A percentile compares a stretch with the other conserved stretches of the same genome.
Conservation (phyloP, 2,888 invertebrate genomes). For the Dorcus parallelipipedus region DNA sequence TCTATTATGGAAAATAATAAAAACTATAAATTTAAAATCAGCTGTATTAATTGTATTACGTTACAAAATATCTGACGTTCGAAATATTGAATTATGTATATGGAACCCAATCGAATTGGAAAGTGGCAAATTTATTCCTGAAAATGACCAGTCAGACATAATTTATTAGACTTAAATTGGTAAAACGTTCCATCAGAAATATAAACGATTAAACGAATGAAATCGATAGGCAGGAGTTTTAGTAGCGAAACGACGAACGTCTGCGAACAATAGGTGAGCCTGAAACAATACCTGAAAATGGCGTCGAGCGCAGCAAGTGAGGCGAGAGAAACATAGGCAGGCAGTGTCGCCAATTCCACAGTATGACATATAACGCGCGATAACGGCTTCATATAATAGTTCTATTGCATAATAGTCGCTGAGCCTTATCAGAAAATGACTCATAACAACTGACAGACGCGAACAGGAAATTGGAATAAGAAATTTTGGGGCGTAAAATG, state of each 20-base stretch:
- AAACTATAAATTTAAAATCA: no score
- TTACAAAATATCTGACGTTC: no score
- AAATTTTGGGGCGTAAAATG: slow-evolving; percentile 75
- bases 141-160: no score
- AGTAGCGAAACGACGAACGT: neutral
- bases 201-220: no score
- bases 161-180: no score
- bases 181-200: no score
- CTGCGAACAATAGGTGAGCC: slow-evolving; percentile 4
- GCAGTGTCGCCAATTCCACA: slow-evolving; percentile 44
- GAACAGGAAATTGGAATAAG: slow-evolving; percentile 70
- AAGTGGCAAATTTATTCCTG: no score
- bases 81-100: no score
- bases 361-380: slow-evolving; percentile 50
- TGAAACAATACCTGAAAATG: slow-evolving; percentile 8
- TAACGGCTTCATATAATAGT: slow-evolving; percentile 52
- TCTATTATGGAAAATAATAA: no score
- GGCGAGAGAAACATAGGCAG: slow-evolving; percentile 2
- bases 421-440: slow-evolving; percentile 68
- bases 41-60: no score
- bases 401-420: slow-evolving; percentile 52
- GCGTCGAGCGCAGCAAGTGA: slow-evolving; percentile 1
- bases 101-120: no score
- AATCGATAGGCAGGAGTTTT: no score
- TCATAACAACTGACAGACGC: slow-evolving; percentile 63